Evolutionary conservation across 2,888 invertebrate species (phyloP), one percentile per base, ranked within the genome.

Genomic region (Hemaris fuciformis): DNA sequence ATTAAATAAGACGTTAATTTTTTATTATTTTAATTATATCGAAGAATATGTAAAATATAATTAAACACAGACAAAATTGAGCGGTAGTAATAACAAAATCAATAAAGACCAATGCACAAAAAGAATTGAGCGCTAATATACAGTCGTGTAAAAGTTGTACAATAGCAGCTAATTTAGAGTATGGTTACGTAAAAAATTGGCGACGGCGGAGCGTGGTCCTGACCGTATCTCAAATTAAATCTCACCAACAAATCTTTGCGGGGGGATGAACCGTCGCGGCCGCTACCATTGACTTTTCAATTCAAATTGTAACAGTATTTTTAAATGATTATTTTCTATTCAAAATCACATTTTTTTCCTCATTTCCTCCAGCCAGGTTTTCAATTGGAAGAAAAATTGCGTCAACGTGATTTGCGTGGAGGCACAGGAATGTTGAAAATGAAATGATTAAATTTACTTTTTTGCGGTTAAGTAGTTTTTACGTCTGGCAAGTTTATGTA

Each of bases 161-260:
- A 86, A 84, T 84, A 72, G 80, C 74, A 76, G 81, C 81, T 86
- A 86, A 86, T 87, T 84, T 77, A 72, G 76, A 69, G 76, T 75
- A 74, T 72, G 71, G 76, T 75, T 78, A 81, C 77, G 80, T 84
- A 87, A 88, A 89, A 89, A 88, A 77, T 86, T 87, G 86, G 85
- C 85, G 85, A 84, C 83, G 84, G 72, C 76, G 74, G 77, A 76
- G 82, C 83, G 85, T 84, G 85, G 81, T 81, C 84, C 83, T 82
- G 86, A 83, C 87, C 87, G 85, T 89, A 91, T 90, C 90, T 91
- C 86, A 90, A 89, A 91, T 91, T 90, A 91, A 90, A 91, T 90
- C 89, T 90, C 77, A 81, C 85, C 86, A 86, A 89, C 88, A 89
- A 89, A 89, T 91, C 89, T 89, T 88, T 83, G 84, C 82, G 82